Conservation (phyloP, 2,888 invertebrate species). For the Cactoblastis cactorum region DNA sequence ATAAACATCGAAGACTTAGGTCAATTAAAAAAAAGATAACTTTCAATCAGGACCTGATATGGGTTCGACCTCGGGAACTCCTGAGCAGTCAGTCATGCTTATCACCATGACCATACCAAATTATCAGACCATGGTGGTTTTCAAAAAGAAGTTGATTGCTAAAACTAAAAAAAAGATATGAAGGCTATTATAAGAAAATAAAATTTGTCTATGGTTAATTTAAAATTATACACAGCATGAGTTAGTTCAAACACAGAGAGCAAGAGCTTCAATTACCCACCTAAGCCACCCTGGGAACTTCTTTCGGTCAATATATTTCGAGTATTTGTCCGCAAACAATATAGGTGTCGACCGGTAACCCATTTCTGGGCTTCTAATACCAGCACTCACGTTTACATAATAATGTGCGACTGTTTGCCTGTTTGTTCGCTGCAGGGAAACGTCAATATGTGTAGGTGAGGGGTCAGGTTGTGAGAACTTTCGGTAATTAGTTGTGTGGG, state of each 20-base stretch:
- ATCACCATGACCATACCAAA: no score
- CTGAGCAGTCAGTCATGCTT: no score
- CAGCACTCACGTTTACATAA: slow-evolving; percentile 38
- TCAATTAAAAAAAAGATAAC: no score
- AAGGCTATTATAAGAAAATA: no score
- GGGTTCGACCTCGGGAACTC: no score
- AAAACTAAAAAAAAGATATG: no score
- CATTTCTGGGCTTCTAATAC: slow-evolving; percentile 42
- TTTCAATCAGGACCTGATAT: no score
- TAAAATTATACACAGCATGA: no score
- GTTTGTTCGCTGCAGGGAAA: slow-evolving; percentile 47
- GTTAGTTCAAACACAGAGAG: not conserved
- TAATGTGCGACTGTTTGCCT: slow-evolving; percentile 28
- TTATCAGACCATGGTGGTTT: no score
- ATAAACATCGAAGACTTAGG: no score
- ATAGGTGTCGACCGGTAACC: slow-evolving; percentile 62
- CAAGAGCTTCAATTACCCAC: not conserved
- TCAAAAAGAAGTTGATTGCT: no score
- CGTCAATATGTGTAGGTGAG: slow-evolving; percentile 51
- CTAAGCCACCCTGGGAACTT: slow-evolving; percentile 51
- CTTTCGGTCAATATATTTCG: slow-evolving; percentile 45
- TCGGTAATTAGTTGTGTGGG: slow-evolving; percentile 16
- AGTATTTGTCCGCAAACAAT: slow-evolving; percentile 52
- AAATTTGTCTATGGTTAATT: no score
- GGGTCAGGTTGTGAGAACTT: slow-evolving; percentile 33